Conservation (phyloP, 2,113 vertebrate genomes). For the Triplophysa siluroides region DNA sequence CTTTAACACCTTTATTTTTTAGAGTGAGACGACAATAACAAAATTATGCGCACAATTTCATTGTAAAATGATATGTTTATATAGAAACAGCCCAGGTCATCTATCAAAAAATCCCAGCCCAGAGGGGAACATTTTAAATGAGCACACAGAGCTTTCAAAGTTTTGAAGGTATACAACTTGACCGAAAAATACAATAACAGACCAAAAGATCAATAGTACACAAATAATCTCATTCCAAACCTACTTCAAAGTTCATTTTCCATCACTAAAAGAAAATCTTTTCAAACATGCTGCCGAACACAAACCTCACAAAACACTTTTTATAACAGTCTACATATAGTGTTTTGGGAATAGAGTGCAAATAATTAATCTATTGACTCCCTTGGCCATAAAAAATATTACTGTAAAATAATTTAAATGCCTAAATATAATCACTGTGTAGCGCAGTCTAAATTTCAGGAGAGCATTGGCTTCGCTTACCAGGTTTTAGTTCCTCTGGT, state of each 20-base stretch:
- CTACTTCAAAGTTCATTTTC: not conserved
- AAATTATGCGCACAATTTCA: not conserved
- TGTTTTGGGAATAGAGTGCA: too few relatives aligned
- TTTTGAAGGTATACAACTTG: not conserved
- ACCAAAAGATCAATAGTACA: slow-evolving; percentile 20
- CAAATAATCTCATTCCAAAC: not conserved
- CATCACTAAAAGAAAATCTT: slow-evolving; percentile 1
- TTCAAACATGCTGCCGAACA: not conserved
- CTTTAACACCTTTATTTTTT: too few relatives aligned
- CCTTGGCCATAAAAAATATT: too few relatives aligned
- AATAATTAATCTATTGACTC: too few relatives aligned
- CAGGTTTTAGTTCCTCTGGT: too few relatives aligned
- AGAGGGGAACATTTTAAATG: slow-evolving; percentile 2
- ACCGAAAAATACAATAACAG: slow-evolving; percentile 16
- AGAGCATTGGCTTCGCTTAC: too few relatives aligned
- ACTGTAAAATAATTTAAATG: too few relatives aligned
- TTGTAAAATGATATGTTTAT: not conserved
- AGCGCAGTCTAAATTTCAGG: too few relatives aligned
- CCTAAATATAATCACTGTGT: too few relatives aligned
- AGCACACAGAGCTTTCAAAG: not conserved
- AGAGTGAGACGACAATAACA: not conserved
- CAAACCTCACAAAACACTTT: not conserved
- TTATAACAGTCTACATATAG: too few relatives aligned
- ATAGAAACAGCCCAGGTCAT: slow-evolving; percentile 20
- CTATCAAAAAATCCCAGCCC: not conserved